These are phyloP conservation scores for Etheostoma nigrum DNA, from an alignment of 2,797 vertebrate genomes.

Conservation along the genomic window DNA sequence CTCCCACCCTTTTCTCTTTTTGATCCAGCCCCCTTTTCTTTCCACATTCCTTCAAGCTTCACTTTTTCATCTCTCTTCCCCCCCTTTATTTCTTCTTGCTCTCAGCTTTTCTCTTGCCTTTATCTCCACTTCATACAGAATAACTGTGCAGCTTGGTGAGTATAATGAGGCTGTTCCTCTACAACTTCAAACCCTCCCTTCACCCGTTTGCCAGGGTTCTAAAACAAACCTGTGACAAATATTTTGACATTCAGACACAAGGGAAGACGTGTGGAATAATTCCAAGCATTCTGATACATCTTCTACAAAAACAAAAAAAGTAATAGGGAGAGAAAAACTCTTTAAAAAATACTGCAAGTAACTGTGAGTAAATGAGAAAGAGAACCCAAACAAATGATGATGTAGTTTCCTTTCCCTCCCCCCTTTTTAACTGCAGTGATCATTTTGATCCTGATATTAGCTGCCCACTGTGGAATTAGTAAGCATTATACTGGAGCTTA, in stretches of 20 bases:
- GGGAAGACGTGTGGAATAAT: slow-evolving; percentile 69
- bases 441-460: slow-evolving; percentile 73
- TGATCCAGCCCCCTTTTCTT: slow-evolving; percentile 77
- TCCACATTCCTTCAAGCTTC: slow-evolving; percentile 75
- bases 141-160: slow-evolving; percentile 82
- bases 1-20: slow-evolving; percentile 74
- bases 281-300: slow-evolving; percentile 66
- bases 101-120: slow-evolving; percentile 82
- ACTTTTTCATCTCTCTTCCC: slow-evolving; percentile 40
- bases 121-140: slow-evolving; percentile 87
- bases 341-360: slow-evolving; percentile 37
- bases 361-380: slow-evolving; percentile 44
- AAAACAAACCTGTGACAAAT: slow-evolving; percentile 86
- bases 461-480: slow-evolving; percentile 60
- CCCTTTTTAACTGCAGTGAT: slow-evolving; percentile 42
- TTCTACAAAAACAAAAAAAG: slow-evolving; percentile 46
- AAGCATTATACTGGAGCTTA: slow-evolving; percentile 61
- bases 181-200: slow-evolving; percentile 83
- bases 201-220: slow-evolving; percentile 75
- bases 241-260: slow-evolving; percentile 84
- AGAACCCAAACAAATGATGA: slow-evolving; percentile 56
- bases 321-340: slow-evolving; percentile 42
- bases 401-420: not conserved
- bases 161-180: slow-evolving; percentile 88
- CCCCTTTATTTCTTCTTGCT: slow-evolving; percentile 80